phyloP scores from a whole-genome alignment of 1,140 invertebrate genomes.

The Tetragonula clypearis region DNA sequence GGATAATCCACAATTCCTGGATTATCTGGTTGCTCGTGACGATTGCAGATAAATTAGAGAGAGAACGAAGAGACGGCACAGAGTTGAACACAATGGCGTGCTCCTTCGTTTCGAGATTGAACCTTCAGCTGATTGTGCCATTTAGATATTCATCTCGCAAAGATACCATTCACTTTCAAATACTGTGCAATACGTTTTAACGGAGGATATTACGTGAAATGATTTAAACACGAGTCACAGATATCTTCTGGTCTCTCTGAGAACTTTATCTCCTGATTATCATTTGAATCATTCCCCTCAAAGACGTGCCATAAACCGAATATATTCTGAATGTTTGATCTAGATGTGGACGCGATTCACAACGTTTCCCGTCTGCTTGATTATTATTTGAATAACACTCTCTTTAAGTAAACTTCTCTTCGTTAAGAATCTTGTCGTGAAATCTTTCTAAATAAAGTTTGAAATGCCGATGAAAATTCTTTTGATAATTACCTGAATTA shows the following conservation, averaged over 20 bases:
- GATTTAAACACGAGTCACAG: not conserved
- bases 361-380: not conserved
- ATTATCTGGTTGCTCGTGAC: not conserved
- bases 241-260: not conserved
- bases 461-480: no score
- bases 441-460: not conserved
- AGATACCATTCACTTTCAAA: not conserved
- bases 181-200: not conserved
- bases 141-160: not conserved
- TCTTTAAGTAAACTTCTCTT: not conserved
- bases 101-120: not conserved
- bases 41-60: not conserved
- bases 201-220: not conserved
- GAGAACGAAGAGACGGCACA: not conserved
- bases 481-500: no score
- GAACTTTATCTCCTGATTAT: conserved; percentile 19
- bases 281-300: not conserved
- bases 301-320: not conserved
- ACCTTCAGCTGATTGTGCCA: not conserved
- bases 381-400: not conserved
- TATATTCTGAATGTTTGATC: not conserved
- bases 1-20: not conserved
- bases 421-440: not conserved
- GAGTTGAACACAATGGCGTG: not conserved
- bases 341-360: not conserved